Evolutionary conservation across 2,888 invertebrate genomes (phyloP).

Genomic region (Heteropelma amictum): DNA sequence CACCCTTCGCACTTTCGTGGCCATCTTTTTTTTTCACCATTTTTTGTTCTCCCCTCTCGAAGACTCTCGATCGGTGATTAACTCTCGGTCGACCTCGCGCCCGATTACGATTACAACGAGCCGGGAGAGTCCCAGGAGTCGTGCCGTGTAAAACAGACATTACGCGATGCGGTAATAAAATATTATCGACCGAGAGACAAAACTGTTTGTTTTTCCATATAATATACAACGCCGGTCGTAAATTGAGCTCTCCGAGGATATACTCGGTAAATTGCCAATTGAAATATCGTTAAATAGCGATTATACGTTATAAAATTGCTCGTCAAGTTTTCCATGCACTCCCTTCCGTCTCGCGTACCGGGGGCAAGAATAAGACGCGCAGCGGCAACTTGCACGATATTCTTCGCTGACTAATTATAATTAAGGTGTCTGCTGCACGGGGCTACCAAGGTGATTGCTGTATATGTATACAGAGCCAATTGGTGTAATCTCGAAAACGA

Average conservation of each 20-base stretch:
- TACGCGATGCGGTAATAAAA: slow-evolving; percentile 24
- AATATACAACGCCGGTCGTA: slow-evolving; percentile 20
- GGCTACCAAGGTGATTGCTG: slow-evolving; percentile 14
- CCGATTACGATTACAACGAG: slow-evolving; percentile 34
- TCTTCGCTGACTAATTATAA: slow-evolving; percentile 45
- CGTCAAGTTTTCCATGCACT: background rate
- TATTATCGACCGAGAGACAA: slow-evolving; percentile 17
- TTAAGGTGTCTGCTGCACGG: slow-evolving; percentile 36
- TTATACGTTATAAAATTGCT: slow-evolving; percentile 18
- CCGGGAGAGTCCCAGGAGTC: slow-evolving; percentile 31
- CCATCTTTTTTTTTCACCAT: background rate
- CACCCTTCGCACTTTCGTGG: background rate
- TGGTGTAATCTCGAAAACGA: slow-evolving; percentile 43
- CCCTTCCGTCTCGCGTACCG: background rate
- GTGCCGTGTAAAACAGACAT: slow-evolving; percentile 17
- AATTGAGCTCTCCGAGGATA: slow-evolving; percentile 20
- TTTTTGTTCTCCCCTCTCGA: background rate
- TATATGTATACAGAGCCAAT: background rate
- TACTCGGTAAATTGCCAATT: slow-evolving; percentile 24
- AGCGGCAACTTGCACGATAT: too few relatives aligned
- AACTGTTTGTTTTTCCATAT: slow-evolving; percentile 30
- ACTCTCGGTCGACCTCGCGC: slow-evolving; percentile 34
- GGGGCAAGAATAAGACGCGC: slow-evolving; percentile 14
- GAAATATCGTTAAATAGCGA: slow-evolving; percentile 45
- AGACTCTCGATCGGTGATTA: slow-evolving; percentile 33